phyloP scores from a whole-genome alignment of 2,888 invertebrate genomes.

The Adela reaumurella region DNA sequence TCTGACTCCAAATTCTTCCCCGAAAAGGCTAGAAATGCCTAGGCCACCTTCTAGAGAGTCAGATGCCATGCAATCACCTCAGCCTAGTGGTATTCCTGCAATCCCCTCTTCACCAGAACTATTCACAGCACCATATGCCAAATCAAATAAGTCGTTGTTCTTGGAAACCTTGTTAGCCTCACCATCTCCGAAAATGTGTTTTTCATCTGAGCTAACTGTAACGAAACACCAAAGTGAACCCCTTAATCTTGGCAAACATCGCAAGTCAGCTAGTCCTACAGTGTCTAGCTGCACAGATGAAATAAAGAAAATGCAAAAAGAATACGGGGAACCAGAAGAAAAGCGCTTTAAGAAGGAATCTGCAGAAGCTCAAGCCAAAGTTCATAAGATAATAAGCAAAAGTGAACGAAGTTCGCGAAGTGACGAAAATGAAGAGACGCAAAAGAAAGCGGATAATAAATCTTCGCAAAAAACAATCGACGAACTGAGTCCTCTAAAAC shows the following conservation, averaged over 20 bases:
- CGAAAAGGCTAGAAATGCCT: slow-evolving; percentile 42
- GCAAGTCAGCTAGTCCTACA: slow-evolving; percentile 67
- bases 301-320: slow-evolving; percentile 56
- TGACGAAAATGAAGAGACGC: slow-evolving; percentile 20
- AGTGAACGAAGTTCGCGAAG: slow-evolving; percentile 27
- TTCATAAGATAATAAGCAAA: slow-evolving; percentile 37
- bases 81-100: slow-evolving; percentile 68
- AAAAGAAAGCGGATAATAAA: slow-evolving; percentile 26
- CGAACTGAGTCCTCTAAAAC: slow-evolving; percentile 64
- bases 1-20: slow-evolving; percentile 42
- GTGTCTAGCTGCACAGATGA: slow-evolving; percentile 74
- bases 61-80: slow-evolving; percentile 70
- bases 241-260: slow-evolving; percentile 63
- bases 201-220: slow-evolving; percentile 52
- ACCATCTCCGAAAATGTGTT: slow-evolving; percentile 53
- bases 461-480: slow-evolving; percentile 25
- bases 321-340: slow-evolving; percentile 46
- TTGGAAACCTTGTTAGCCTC: slow-evolving; percentile 62
- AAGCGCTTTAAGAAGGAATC: slow-evolving; percentile 36
- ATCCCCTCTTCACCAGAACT: slow-evolving; percentile 68
- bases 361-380: slow-evolving; percentile 33
- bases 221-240: slow-evolving; percentile 63
- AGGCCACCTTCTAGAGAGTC: slow-evolving; percentile 67
- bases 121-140: slow-evolving; percentile 45
- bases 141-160: slow-evolving; percentile 53